phyloP scores from a whole-genome alignment of 2,113 vertebrate genomes.

The Noturus placidus region DNA sequence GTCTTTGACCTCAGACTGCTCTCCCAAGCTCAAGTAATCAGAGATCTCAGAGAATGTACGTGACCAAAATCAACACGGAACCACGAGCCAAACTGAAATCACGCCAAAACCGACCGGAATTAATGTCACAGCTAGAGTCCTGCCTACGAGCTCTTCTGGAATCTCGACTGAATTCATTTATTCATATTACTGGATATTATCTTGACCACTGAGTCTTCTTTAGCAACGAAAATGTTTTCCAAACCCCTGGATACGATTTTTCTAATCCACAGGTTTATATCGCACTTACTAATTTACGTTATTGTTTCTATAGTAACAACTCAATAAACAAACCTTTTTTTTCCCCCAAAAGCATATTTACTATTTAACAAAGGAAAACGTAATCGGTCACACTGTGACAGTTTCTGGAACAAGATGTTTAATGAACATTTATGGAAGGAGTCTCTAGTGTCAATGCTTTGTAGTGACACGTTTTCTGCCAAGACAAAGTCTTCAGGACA shows the following conservation, averaged over 20 bases:
- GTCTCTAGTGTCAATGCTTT: neutral
- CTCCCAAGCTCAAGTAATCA: conserved; percentile 1
- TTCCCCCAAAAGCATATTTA: accelerated
- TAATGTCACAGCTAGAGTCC: neutral
- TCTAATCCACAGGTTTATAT: neutral
- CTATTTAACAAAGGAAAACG: neutral
- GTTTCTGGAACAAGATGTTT: neutral
- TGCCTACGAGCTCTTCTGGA: neutral
- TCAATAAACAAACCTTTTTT: neutral
- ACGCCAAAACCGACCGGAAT: neutral
- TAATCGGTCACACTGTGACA: neutral
- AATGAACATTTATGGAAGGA: neutral
- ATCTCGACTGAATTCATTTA: neutral
- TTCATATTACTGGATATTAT: neutral
- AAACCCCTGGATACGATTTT: neutral
- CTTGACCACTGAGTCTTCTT: neutral
- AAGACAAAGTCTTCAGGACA: neutral
- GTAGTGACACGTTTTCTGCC: neutral
- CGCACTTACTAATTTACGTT: neutral
- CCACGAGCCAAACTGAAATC: neutral
- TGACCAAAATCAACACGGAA: neutral
- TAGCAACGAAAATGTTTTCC: neutral
- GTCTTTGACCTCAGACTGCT: conserved; percentile 8
- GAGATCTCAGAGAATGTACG: neutral
- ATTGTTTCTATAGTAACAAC: neutral